These are phyloP conservation scores for Xenopus borealis DNA, from an alignment of 2,113 vertebrate genomes.

Conservation along the genomic window DNA sequence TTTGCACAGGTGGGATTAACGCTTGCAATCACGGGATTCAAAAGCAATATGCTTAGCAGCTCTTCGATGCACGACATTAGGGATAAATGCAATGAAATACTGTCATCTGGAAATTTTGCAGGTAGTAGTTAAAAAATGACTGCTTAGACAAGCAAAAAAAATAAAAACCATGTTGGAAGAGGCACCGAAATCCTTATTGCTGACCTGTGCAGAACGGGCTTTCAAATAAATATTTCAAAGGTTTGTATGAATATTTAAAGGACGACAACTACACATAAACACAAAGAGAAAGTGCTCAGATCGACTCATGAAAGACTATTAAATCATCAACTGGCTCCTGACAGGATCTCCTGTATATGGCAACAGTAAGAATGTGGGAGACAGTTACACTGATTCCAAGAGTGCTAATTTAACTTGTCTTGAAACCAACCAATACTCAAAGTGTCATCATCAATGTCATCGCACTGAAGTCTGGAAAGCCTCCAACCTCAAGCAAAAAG, in stretches of 20 bases:
- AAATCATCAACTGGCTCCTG: constrained; percentile 94
- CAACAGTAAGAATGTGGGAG: constrained; percentile 87
- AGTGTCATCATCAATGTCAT: constrained; percentile 91
- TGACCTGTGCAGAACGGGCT: constrained; percentile 74
- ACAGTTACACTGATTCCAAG: constrained; percentile 92
- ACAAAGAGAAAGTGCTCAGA: constrained; percentile 97
- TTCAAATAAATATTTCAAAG: constrained; percentile 97
- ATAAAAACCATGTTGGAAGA: constrained; percentile 56
- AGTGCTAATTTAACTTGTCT: constrained; percentile 99
- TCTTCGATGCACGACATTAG: constrained; percentile 47
- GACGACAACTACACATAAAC: constrained; percentile 97
- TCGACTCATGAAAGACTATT: constrained; percentile 98
- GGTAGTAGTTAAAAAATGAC: constrained; percentile 57
- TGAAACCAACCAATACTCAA: constrained; percentile 86
- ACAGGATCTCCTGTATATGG: constrained; percentile 87
- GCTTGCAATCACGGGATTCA: constrained; percentile 33
- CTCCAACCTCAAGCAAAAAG: constrained; percentile 80
- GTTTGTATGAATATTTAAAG: constrained; percentile 97
- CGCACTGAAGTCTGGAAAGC: constrained; percentile 76
- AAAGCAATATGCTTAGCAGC: constrained; percentile 36
- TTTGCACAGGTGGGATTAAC: constrained; percentile 49
- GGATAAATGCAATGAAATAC: constrained; percentile 50
- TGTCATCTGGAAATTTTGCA: constrained; percentile 56
- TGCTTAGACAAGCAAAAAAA: constrained; percentile 62
- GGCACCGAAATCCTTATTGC: constrained; percentile 57